These are phyloP conservation scores for Petrocephalus sullivani DNA, from an alignment of 2,797 vertebrate species.

Conservation along the genomic window DNA sequence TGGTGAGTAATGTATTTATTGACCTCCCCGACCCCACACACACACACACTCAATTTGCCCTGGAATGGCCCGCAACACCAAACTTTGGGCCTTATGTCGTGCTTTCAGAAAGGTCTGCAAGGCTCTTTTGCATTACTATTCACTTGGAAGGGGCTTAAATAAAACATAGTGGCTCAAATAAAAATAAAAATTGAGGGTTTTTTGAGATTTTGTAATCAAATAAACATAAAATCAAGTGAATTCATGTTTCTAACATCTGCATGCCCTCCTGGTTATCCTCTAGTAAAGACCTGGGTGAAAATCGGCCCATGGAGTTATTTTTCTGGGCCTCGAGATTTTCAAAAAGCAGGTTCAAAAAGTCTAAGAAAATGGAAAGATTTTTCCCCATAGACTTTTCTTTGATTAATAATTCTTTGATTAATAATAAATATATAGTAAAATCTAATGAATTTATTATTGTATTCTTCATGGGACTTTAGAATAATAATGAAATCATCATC, in stretches of 20 bases:
- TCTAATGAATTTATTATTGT: background rate
- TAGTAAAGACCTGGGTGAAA: background rate
- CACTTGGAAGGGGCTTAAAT: background rate
- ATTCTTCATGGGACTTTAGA: background rate
- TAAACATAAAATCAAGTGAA: background rate
- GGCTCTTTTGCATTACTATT: background rate
- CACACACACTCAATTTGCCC: conserved; percentile 13
- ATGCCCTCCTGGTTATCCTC: background rate
- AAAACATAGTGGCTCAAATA: background rate
- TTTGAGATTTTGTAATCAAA: background rate
- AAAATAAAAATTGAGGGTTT: background rate
- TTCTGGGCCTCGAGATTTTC: background rate
- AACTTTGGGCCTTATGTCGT: background rate
- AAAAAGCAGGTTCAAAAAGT: background rate
- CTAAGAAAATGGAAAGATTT: background rate
- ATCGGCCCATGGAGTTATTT: background rate
- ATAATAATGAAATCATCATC: background rate
- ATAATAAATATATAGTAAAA: background rate
- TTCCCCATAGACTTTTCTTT: background rate
- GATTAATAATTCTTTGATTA: background rate
- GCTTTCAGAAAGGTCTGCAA: background rate
- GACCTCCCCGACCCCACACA: background rate
- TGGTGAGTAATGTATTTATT: background rate
- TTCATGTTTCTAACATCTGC: background rate
- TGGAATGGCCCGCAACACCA: background rate